These are phyloP conservation scores for Carcharodon carcharias DNA, from an alignment of 2,797 vertebrate species.

Conservation along the genomic window DNA sequence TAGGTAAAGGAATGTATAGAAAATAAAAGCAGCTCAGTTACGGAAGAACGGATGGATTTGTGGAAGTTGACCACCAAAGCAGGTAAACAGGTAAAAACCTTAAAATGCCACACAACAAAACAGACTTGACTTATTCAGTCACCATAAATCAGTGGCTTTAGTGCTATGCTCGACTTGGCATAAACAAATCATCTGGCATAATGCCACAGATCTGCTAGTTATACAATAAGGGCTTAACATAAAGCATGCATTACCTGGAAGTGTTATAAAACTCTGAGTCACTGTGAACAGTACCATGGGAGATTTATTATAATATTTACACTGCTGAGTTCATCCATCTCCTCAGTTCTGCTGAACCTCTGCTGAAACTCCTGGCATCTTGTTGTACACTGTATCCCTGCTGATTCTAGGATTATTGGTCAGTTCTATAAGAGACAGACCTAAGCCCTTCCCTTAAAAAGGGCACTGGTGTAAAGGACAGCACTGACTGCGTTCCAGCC, in stretches of 20 bases:
- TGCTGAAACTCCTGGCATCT: background rate
- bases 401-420: background rate
- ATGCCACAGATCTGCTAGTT: background rate
- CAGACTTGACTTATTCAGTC: background rate
- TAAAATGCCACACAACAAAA: background rate
- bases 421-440: background rate
- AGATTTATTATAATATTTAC: too few relatives aligned
- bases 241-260: too few relatives aligned
- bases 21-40: background rate
- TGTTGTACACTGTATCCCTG: background rate
- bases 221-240: background rate
- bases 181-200: background rate
- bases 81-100: background rate
- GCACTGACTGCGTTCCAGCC: background rate
- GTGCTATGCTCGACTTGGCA: background rate
- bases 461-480: background rate
- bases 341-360: too few relatives aligned
- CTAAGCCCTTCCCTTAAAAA: background rate
- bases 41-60: background rate
- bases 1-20: background rate
- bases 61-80: background rate
- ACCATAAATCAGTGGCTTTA: background rate
- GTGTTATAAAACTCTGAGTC: too few relatives aligned
- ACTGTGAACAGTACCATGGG: too few relatives aligned
- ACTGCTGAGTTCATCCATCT: too few relatives aligned